phyloP scores from a whole-genome alignment of 2,113 vertebrate species.

The Vidua macroura region DNA sequence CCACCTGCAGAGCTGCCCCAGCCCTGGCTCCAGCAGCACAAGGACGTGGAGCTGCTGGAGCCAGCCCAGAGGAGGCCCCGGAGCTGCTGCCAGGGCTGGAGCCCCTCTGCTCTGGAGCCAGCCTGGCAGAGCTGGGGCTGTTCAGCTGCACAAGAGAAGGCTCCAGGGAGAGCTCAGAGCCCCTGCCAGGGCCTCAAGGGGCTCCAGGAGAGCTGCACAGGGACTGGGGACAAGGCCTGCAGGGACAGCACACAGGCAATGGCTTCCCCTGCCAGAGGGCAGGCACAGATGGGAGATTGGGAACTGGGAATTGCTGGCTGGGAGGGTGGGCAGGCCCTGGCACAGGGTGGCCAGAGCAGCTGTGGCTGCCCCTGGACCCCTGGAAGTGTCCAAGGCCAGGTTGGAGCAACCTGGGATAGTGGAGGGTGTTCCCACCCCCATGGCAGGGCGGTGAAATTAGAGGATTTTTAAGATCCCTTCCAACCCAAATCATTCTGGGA shows the following conservation, averaged over 20 bases:
- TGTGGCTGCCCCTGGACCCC: not conserved
- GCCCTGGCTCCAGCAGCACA: not conserved
- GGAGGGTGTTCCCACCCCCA: no score
- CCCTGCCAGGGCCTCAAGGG: not conserved
- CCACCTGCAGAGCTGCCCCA: not conserved
- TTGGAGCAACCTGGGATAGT: rapidly evolving
- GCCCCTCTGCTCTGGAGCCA: not conserved
- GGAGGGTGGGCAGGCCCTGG: not conserved
- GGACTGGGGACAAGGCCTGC: not conserved
- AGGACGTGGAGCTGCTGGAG: not conserved
- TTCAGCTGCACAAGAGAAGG: not conserved
- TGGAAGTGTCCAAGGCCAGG: not conserved
- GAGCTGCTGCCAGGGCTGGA: not conserved
- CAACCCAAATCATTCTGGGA: not conserved
- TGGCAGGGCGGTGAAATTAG: rapidly evolving
- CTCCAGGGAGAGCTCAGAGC: not conserved
- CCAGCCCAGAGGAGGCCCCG: not conserved
- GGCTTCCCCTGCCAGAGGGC: not conserved
- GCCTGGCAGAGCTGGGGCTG: not conserved
- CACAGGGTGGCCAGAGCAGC: not conserved
- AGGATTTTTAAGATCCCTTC: not conserved
- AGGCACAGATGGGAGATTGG: not conserved
- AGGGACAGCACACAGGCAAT: not conserved
- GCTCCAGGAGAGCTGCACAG: not conserved
- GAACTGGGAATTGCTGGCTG: not conserved